Percentiles rank a stretch among this genome's conserved stretches.
Conservation (phyloP, 2,888 invertebrate species). For the Drosophila recens region DNA sequence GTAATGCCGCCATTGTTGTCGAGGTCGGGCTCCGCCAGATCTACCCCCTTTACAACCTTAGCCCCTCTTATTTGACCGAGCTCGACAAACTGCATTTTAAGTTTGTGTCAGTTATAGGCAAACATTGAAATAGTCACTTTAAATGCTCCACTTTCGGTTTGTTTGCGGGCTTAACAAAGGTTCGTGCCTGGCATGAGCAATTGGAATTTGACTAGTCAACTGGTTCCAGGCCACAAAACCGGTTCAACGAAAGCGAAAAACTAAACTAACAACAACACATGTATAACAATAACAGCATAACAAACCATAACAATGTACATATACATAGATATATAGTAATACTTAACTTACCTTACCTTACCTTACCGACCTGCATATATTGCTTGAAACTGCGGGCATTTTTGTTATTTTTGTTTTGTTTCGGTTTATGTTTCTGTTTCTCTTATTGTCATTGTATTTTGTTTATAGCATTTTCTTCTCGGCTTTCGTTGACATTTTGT, state of each 20-base stretch:
- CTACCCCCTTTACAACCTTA: neutral
- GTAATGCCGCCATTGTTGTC: slow-evolving; percentile 73
- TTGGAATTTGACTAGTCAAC: slow-evolving; percentile 56
- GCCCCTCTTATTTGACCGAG: neutral
- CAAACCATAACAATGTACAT: slow-evolving; percentile 48
- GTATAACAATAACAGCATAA: slow-evolving; percentile 35
- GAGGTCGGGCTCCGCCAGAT: slow-evolving; percentile 52
- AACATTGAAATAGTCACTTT: slow-evolving; percentile 32
- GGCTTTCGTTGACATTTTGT: slow-evolving; percentile 21
- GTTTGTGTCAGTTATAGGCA: slow-evolving; percentile 28
- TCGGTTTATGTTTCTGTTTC: slow-evolving; percentile 2
- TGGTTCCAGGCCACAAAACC: slow-evolving; percentile 59
- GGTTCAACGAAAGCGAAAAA: slow-evolving; percentile 66
- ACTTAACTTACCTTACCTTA: slow-evolving; percentile 19
- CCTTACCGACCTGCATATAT: slow-evolving; percentile 13
- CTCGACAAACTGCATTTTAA: slow-evolving; percentile 19
- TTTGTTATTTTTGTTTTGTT: slow-evolving; percentile 2
- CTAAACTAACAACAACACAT: slow-evolving; percentile 24
- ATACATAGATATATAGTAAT: slow-evolving; percentile 4
- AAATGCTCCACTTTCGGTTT: slow-evolving; percentile 40
- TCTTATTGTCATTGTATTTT: neutral
- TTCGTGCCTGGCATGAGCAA: slow-evolving; percentile 61
- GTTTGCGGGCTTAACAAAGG: slow-evolving; percentile 34
- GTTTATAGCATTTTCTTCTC: slow-evolving; percentile 17
- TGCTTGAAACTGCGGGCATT: slow-evolving; percentile 25